Conservation (phyloP, 2,797 vertebrate species). For the Darevskia nairensis region DNA sequence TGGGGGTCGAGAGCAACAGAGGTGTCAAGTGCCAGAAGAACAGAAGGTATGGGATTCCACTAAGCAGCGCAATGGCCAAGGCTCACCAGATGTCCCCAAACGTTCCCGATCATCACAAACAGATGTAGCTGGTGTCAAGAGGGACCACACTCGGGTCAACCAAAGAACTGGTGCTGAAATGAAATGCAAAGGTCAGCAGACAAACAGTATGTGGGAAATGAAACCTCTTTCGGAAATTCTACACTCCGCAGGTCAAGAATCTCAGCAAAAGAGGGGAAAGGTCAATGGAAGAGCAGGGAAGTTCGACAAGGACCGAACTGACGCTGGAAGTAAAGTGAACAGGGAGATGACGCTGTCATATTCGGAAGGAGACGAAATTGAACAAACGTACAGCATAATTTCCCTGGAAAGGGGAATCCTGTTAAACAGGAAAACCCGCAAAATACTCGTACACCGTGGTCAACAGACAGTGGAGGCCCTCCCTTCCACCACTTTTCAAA, state of each 20-base stretch:
- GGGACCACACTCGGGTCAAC: background rate
- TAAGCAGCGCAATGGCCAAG: accelerated
- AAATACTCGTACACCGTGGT: background rate
- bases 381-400: conserved; percentile 1
- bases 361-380: background rate
- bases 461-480: background rate
- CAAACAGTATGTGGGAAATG: background rate
- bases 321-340: background rate
- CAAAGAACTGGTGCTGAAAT: background rate
- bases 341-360: accelerated
- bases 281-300: accelerated
- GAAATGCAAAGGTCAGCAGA: conserved; percentile 1
- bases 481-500: accelerated
- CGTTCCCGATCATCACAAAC: background rate
- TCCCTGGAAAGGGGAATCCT: conserved; percentile 15
- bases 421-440: conserved; percentile 22
- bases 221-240: background rate
- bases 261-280: background rate
- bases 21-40: background rate
- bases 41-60: background rate
- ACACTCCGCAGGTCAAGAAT: background rate
- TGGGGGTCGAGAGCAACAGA: too few relatives aligned
- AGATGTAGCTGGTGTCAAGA: background rate
- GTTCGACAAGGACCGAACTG: accelerated
- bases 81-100: accelerated